These are phyloP conservation scores for Chorisops tibialis DNA, from an alignment of 2,888 invertebrate species.

Conservation along the genomic window DNA sequence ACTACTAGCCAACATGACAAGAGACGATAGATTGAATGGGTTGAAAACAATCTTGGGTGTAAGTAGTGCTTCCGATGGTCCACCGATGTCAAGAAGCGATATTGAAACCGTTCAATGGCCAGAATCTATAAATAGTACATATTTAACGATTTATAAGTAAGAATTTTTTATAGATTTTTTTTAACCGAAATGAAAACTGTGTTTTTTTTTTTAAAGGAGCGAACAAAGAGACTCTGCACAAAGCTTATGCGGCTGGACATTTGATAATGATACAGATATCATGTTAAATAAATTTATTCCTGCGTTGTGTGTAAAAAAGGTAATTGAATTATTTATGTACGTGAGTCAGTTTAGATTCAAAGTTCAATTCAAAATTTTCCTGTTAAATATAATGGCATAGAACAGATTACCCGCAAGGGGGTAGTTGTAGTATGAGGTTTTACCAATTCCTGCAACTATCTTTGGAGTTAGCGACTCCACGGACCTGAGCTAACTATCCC, in stretches of 20 bases:
- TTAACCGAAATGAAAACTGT: conserved; percentile 9
- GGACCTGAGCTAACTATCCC: too few relatives aligned
- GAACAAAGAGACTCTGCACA: conserved; percentile 76
- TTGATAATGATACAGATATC: conserved; percentile 65
- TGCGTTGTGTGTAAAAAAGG: conserved; percentile 66
- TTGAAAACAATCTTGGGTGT: conserved; percentile 50
- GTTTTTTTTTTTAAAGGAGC: conserved; percentile 53
- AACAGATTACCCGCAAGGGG: too few relatives aligned
- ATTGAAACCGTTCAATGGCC: conserved; percentile 48
- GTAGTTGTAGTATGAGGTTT: too few relatives aligned
- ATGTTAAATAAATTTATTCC: conserved; percentile 59
- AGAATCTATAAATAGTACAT: conserved; percentile 47
- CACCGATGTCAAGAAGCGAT: conserved; percentile 45
- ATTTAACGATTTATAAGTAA: conserved; percentile 45
- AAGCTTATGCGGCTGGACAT: conserved; percentile 86
- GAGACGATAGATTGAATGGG: conserved; percentile 64
- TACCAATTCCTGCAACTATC: too few relatives aligned
- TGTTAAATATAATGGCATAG: too few relatives aligned
- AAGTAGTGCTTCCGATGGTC: conserved; percentile 38
- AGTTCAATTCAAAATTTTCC: too few relatives aligned
- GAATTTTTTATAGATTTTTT: conserved; percentile 1
- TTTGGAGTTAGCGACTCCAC: too few relatives aligned
- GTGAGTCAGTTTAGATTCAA: too few relatives aligned
- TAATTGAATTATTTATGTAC: conserved; percentile 30
- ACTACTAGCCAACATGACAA: conserved; percentile 42